These are phyloP conservation scores for Pemphredon lugubris DNA, from an alignment of 2,888 invertebrate species.

Conservation along the genomic window DNA sequence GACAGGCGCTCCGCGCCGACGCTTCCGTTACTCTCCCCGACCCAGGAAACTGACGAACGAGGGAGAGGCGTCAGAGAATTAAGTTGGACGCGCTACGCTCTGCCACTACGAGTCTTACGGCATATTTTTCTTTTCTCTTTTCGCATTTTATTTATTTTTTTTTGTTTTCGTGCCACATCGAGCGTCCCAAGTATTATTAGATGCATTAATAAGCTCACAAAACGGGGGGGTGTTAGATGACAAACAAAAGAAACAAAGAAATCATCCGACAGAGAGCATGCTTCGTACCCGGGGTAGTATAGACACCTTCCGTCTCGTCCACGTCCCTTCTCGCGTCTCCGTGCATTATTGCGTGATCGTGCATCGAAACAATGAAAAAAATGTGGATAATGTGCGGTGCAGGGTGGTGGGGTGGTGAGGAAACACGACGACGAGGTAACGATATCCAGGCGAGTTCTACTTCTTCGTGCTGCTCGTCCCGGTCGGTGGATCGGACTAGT, in stretches of 20 bases:
- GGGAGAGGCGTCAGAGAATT: conserved; percentile 55
- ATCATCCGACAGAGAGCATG: conserved; percentile 63
- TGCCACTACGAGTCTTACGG: conserved; percentile 41
- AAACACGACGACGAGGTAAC: neutral
- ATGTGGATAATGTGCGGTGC: no score
- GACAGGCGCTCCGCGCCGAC: conserved; percentile 84
- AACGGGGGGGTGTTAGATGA: neutral
- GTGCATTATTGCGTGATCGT: neutral
- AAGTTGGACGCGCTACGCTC: conserved; percentile 33
- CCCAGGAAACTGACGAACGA: conserved; percentile 78
- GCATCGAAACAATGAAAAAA: no score
- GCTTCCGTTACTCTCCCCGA: conserved; percentile 84
- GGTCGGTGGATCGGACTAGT: neutral
- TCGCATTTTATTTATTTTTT: no score
- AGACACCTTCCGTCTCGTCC: conserved; percentile 19
- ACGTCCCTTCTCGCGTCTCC: conserved; percentile 33
- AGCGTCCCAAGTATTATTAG: no score
- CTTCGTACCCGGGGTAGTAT: conserved; percentile 61
- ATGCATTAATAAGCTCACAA: no score
- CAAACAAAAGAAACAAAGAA: neutral
- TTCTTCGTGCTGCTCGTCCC: neutral
- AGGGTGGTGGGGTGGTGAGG: neutral
- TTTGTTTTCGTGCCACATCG: conserved; percentile 24
- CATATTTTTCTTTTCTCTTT: neutral
- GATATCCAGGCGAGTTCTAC: neutral